These are phyloP conservation scores for Bungarus multicinctus DNA, from an alignment of 2,113 vertebrate genomes.

Conservation along the genomic window DNA sequence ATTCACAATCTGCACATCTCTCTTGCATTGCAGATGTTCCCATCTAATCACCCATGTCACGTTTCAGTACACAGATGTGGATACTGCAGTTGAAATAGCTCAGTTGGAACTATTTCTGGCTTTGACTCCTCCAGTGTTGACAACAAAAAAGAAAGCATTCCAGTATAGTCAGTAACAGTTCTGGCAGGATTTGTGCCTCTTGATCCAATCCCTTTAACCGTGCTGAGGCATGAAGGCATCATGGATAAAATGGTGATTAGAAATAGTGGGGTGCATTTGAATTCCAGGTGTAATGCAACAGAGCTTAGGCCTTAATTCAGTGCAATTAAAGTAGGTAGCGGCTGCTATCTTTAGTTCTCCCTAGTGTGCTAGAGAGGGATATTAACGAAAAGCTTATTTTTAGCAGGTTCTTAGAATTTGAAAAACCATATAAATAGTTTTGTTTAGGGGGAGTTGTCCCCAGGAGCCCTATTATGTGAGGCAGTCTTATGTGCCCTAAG, in stretches of 20 bases:
- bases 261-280: neutral
- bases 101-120: neutral
- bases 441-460: neutral
- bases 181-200: neutral
- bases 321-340: neutral
- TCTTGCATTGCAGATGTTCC: neutral
- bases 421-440: neutral
- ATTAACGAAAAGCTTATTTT: conserved; percentile 13
- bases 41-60: neutral
- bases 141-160: neutral
- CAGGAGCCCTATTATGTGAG: conserved; percentile 18
- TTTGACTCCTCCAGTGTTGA: neutral
- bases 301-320: neutral
- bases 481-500: neutral
- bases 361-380: neutral
- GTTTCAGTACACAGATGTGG: neutral
- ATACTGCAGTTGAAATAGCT: neutral
- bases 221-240: neutral
- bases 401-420: neutral
- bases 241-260: neutral
- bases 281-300: neutral
- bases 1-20: neutral
- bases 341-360: neutral
- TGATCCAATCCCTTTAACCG: neutral
- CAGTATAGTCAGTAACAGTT: neutral